Evolutionary conservation across 1,140 invertebrate genomes (phyloP).

Genomic region (Lutraria rhynchaena): DNA sequence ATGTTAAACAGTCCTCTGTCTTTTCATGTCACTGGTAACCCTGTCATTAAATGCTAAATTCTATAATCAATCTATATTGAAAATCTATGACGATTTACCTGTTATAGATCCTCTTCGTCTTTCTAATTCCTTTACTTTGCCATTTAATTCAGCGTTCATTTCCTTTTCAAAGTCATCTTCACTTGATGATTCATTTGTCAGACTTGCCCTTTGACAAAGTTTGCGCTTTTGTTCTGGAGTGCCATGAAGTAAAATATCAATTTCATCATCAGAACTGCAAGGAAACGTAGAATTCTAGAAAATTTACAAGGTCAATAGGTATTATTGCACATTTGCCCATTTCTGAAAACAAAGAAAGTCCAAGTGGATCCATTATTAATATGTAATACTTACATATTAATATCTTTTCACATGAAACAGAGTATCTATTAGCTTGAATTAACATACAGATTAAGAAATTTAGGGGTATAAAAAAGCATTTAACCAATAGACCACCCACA

Average conservation of each 20-base stretch:
- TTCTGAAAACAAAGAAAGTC: too few relatives aligned
- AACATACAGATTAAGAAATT: too few relatives aligned
- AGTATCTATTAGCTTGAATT: too few relatives aligned
- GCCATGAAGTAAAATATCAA: conserved; percentile 56
- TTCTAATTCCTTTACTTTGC: conserved; percentile 51
- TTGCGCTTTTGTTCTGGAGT: conserved; percentile 57
- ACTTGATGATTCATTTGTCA: background rate
- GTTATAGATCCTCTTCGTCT: conserved; percentile 34
- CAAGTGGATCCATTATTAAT: too few relatives aligned
- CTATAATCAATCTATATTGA: background rate
- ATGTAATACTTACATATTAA: too few relatives aligned
- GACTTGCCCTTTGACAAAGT: background rate
- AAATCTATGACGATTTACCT: conserved; percentile 16
- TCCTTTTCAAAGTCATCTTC: conserved; percentile 59
- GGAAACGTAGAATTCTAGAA: too few relatives aligned
- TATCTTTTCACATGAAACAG: too few relatives aligned
- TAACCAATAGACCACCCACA: background rate
- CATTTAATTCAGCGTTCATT: conserved; percentile 53
- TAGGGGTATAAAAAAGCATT: background rate
- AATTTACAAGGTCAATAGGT: too few relatives aligned
- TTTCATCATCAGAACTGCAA: conserved; percentile 61
- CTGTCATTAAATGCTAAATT: background rate
- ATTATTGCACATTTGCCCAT: too few relatives aligned
- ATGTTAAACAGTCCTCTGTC: background rate
- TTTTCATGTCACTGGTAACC: background rate